Conservation (phyloP, 2,797 vertebrate genomes). For the Delichon dasypus region DNA sequence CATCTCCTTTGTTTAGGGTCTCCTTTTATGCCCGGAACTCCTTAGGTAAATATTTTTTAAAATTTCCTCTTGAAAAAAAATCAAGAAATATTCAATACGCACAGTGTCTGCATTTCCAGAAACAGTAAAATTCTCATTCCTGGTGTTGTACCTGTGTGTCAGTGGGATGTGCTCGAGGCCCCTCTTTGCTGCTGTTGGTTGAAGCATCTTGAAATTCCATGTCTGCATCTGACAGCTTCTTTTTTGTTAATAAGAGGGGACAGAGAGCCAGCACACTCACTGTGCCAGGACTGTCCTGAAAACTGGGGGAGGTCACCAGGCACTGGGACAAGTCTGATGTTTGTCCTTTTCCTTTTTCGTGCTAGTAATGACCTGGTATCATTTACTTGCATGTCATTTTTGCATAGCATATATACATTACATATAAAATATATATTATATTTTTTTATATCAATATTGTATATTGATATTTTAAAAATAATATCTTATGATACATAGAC, state of each 20-base stretch:
- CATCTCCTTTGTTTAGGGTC: not conserved
- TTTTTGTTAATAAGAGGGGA: not conserved
- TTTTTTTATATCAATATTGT: too few relatives aligned
- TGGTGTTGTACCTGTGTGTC: not conserved
- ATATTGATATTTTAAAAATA: rapidly evolving
- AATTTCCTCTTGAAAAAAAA: not conserved
- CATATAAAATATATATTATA: too few relatives aligned
- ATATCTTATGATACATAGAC: not conserved
- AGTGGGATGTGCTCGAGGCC: not conserved
- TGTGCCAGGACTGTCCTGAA: not conserved
- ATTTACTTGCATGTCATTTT: not conserved
- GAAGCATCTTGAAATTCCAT: not conserved
- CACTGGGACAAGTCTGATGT: not conserved
- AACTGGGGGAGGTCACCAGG: not conserved
- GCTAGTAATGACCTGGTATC: not conserved
- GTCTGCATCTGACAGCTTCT: not conserved
- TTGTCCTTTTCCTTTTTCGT: not conserved
- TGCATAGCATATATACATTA: too few relatives aligned
- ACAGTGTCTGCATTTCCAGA: not conserved
- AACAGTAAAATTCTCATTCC: not conserved
- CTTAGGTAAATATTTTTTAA: not conserved
- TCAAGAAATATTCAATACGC: not conserved
- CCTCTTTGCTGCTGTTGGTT: not conserved
- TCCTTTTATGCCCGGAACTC: not conserved
- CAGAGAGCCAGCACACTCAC: not conserved